Evolutionary conservation across 2,888 invertebrate species (phyloP).

Genomic region (Dasypogon diadema): DNA sequence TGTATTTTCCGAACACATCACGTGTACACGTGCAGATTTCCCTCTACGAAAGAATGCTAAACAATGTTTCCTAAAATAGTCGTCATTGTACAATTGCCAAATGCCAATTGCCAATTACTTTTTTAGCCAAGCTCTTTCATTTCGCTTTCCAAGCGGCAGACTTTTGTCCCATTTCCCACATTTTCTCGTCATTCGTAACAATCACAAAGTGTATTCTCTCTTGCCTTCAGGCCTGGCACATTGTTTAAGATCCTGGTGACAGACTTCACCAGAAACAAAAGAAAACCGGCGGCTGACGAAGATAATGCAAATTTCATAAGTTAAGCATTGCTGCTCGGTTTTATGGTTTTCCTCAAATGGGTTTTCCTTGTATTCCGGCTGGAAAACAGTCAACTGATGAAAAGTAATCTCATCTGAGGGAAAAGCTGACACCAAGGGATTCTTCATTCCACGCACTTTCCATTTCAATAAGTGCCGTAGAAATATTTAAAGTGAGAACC

Average conservation of each 20-base stretch:
- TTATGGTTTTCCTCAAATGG: slow-evolving; percentile 27
- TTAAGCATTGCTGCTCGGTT: slow-evolving; percentile 32
- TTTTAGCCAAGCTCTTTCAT: not conserved
- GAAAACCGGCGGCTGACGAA: slow-evolving; percentile 1
- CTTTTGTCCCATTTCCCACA: slow-evolving; percentile 5
- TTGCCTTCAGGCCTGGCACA: not conserved
- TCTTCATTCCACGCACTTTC: not conserved
- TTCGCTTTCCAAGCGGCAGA: not conserved
- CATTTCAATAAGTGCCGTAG: slow-evolving; percentile 17
- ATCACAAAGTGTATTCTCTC: not conserved
- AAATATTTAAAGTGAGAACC: slow-evolving; percentile 12
- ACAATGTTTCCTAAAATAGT: not conserved
- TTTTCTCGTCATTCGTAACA: not conserved
- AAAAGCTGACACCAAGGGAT: not conserved
- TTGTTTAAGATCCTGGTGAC: not conserved
- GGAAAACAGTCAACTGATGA: slow-evolving; percentile 30
- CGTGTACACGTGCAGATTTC: too few relatives aligned
- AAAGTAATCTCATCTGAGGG: slow-evolving; percentile 29
- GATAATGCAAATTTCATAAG: slow-evolving; percentile 36
- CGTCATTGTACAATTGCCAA: not conserved
- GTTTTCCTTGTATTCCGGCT: slow-evolving; percentile 20
- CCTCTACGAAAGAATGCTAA: not conserved
- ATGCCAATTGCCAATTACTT: not conserved
- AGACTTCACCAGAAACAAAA: not conserved
- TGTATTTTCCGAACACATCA: too few relatives aligned